Conservation (phyloP, 1,140 invertebrate genomes). For the Archivesica marissinica region DNA sequence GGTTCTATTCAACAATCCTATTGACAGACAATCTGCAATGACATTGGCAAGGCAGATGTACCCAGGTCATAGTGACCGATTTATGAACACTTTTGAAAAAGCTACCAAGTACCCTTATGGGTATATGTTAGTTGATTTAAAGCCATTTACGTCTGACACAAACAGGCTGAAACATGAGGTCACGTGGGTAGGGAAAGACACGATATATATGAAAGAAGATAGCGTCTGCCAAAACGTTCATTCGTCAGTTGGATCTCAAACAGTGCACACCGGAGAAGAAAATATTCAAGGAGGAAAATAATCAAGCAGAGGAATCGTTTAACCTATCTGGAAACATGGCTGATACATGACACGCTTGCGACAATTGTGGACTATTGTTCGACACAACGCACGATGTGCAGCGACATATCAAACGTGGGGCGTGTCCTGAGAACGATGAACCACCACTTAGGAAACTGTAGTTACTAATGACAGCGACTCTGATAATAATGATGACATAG, state of each 20-base stretch:
- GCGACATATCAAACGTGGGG: slow-evolving; percentile 24
- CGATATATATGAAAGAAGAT: too few relatives aligned
- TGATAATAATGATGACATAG: neutral
- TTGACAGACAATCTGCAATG: slow-evolving; percentile 13
- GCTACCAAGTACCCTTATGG: slow-evolving; percentile 16
- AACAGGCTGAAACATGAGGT: neutral
- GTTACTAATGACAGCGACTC: neutral
- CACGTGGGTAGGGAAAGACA: too few relatives aligned
- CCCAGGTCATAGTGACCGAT: neutral
- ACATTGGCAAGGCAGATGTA: slow-evolving; percentile 44
- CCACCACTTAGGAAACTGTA: neutral
- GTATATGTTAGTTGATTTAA: slow-evolving; percentile 2
- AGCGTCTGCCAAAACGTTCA: too few relatives aligned
- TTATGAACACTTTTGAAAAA: neutral
- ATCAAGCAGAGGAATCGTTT: too few relatives aligned
- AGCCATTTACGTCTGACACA: neutral
- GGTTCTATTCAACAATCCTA: slow-evolving; percentile 44
- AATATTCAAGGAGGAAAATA: too few relatives aligned
- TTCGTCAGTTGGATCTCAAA: slow-evolving; percentile 7
- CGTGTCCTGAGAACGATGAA: slow-evolving; percentile 17
- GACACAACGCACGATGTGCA: slow-evolving; percentile 33
- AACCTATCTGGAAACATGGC: too few relatives aligned
- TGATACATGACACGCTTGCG: too few relatives aligned
- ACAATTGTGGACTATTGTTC: slow-evolving; percentile 46
- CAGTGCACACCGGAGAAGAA: slow-evolving; percentile 1